These are phyloP conservation scores for Lithobates sylvaticus DNA, from an alignment of 2,797 vertebrate genomes.

Conservation along the genomic window DNA sequence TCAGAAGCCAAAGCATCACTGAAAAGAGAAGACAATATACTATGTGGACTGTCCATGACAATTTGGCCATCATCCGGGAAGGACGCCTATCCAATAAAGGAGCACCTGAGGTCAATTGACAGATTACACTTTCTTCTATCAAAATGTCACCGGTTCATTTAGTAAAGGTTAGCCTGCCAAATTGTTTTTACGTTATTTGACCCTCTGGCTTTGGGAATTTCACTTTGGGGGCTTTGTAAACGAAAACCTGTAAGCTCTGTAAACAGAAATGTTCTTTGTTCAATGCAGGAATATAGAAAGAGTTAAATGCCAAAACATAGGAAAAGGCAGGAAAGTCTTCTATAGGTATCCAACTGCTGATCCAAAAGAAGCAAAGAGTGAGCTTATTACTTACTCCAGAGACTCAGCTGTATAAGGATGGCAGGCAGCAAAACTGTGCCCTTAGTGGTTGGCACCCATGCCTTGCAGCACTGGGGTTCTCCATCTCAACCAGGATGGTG, in stretches of 20 bases:
- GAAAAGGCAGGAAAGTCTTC: no score
- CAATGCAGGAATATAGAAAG: not conserved
- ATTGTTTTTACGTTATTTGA: not conserved
- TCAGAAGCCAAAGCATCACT: not conserved
- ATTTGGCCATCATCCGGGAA: not conserved
- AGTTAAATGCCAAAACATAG: not conserved
- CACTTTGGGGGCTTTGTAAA: not conserved
- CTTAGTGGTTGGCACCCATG: no score
- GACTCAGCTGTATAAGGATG: no score
- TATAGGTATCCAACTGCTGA: no score
- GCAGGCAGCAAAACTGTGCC: no score
- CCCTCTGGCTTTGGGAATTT: not conserved
- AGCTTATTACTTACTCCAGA: no score
- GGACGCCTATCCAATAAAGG: not conserved
- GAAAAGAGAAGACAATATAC: not conserved
- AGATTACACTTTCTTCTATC: not conserved
- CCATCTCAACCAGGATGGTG: no score
- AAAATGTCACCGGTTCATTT: constrained; percentile 24
- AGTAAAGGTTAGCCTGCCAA: constrained; percentile 21
- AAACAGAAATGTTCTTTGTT: not conserved
- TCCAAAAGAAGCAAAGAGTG: no score
- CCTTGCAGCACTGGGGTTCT: no score
- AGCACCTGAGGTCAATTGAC: not conserved
- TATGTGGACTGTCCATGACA: not conserved
- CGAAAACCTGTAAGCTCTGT: not conserved